Evolutionary conservation across 1,140 invertebrate species (phyloP), one percentile per base, ranked within the genome.

Genomic region (Monochamus saltuarius): DNA sequence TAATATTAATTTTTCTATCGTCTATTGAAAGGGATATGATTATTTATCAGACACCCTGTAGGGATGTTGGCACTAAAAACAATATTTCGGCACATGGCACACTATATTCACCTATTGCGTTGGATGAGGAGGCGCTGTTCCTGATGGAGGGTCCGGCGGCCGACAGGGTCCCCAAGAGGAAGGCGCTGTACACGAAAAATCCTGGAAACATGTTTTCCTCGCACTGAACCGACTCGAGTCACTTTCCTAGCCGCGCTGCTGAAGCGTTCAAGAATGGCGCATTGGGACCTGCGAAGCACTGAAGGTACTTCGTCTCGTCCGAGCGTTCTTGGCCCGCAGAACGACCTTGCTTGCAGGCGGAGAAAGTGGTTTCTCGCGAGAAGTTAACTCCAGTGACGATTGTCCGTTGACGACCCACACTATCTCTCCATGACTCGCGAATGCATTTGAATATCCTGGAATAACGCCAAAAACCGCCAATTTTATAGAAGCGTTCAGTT

Each of bases 351-450:
- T 22, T 36, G 22, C 14, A 22, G 39, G 7, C 35, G 40, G 61
- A 63, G 61, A 63, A 63, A 63, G 61, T 63, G 61, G 61, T 63
- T 62, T 63, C 50, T 29, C 39, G 13, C 19, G 22, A 56, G 38
- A 17, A 43, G 13, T 43, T 43, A 7, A 13, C 29, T 11, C 11
- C 19, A 43, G n/a, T 56, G 38, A 43, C 29, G 38, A 35, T 56
- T 16, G 22, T 1, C n/a, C 9, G 9, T 43, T 35, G 11, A 6
- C 17, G 8, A 8, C 39, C 13, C 19, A 14, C 0, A 22, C 19
- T 49, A 7, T 2, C 13, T 11, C 0, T 10, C 51, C 37, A 38
- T 9, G 6, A n/a, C 38, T 10, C 39, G 34, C 14, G 35, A 35
- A 13, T 14, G 11, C 14, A 29, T 38, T 4, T 7, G 19, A 16